Conservation (phyloP, 1,140 invertebrate species). For the Listronotus oregonensis region DNA sequence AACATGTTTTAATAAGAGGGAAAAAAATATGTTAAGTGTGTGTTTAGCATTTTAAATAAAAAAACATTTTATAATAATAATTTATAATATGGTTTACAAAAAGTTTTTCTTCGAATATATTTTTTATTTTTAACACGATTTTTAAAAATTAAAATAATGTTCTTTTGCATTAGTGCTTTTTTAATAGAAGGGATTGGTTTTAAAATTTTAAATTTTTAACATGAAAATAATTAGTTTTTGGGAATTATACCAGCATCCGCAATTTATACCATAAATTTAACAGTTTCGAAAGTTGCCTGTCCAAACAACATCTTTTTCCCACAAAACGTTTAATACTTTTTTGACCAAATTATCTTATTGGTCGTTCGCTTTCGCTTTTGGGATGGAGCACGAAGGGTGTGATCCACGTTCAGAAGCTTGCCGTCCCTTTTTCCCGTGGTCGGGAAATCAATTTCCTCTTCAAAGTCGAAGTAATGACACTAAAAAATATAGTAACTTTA, state of each 20-base stretch:
- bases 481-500: conserved; percentile 43
- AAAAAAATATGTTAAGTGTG: too few species aligned
- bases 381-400: conserved; percentile 51
- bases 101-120: too few species aligned
- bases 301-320: not conserved
- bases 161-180: too few species aligned
- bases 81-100: too few species aligned
- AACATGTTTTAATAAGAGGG: too few species aligned
- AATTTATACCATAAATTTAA: not conserved
- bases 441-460: conserved; percentile 53
- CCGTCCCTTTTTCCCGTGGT: conserved; percentile 41
- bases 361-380: conserved; percentile 46
- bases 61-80: too few species aligned
- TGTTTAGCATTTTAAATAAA: too few species aligned
- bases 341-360: conserved; percentile 9
- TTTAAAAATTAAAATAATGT: too few species aligned
- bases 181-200: too few species aligned
- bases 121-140: too few species aligned
- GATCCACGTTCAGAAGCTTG: conserved; percentile 46
- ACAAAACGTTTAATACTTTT: conserved; percentile 6
- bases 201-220: too few species aligned
- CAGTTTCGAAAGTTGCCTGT: not conserved
- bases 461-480: conserved; percentile 55
- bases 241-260: not conserved
- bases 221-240: not conserved